Percentiles rank a stretch among this genome's conserved stretches.
Evolutionary conservation across 2,797 vertebrate genomes (phyloP).

Genomic region (Masticophis lateralis): DNA sequence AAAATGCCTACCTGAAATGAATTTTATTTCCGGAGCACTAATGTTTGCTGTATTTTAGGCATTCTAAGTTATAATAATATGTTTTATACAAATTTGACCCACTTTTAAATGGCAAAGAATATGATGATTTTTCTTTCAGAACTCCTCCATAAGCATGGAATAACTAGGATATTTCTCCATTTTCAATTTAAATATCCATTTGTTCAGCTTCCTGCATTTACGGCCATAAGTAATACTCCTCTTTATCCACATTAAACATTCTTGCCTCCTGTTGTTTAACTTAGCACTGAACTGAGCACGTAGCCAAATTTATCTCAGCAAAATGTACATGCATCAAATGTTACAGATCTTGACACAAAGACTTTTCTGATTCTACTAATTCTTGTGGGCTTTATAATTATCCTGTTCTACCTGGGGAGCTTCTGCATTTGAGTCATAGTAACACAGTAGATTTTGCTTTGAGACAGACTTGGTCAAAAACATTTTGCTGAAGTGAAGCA

Average conservation of each 20-base stretch:
- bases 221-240: accelerated
- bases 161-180: constrained; percentile 11
- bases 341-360: not conserved
- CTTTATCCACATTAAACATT: not conserved
- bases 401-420: not conserved
- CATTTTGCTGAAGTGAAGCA: not conserved
- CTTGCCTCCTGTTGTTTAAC: not conserved
- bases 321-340: not conserved
- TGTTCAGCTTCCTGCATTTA: not conserved
- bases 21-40: constrained; percentile 34
- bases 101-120: not conserved
- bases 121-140: not conserved
- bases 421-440: not conserved
- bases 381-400: not conserved
- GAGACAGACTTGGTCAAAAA: not conserved
- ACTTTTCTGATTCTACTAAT: not conserved
- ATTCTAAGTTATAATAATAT: not conserved
- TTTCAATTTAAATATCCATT: not conserved
- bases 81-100: not conserved
- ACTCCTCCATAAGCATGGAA: not conserved
- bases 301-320: not conserved
- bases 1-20: constrained; percentile 42
- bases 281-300: not conserved
- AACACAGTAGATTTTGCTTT: not conserved
- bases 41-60: accelerated